Percentiles rank a stretch among this genome's conserved stretches.
These are phyloP conservation scores for Phoxinus dragarum DNA, from an alignment of 2,797 vertebrate genomes.

Conservation along the genomic window DNA sequence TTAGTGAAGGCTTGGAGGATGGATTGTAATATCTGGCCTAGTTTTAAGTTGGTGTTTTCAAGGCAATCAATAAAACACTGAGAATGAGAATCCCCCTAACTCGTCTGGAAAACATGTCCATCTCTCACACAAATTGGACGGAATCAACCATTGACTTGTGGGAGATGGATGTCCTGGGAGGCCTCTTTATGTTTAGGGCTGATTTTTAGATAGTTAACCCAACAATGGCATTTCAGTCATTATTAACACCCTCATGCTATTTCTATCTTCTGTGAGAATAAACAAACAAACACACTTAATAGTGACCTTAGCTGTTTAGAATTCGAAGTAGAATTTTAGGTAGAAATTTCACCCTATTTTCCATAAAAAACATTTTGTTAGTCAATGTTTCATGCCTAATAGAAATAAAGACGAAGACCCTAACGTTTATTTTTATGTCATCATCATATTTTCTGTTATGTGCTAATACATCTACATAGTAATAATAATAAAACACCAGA, in stretches of 20 bases:
- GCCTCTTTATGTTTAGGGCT: not conserved
- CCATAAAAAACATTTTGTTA: not conserved
- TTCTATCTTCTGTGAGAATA: not conserved
- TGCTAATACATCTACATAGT: not conserved
- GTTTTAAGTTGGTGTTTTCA: slow-evolving; percentile 13
- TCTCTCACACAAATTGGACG: slow-evolving; percentile 21
- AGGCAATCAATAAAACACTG: slow-evolving; percentile 22
- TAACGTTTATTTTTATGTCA: not conserved
- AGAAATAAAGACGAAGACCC: not conserved
- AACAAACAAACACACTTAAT: too few relatives aligned
- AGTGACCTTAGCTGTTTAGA: too few relatives aligned
- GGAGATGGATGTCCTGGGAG: slow-evolving; percentile 1
- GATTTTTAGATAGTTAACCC: not conserved
- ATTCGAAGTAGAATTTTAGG: too few relatives aligned
- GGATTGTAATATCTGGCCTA: slow-evolving; percentile 30
- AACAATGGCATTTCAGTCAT: not conserved
- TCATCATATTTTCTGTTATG: not conserved
- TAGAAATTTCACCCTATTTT: too few relatives aligned
- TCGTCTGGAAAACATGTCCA: not conserved
- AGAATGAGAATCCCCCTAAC: slow-evolving; percentile 1
- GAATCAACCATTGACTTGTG: slow-evolving; percentile 9
- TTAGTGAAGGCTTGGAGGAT: slow-evolving; percentile 27
- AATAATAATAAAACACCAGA: not conserved
- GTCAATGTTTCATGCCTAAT: not conserved
- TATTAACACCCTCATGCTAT: not conserved